Evolutionary conservation across 2,888 invertebrate genomes (phyloP).

Genomic region (Neoaliturus tenellus): DNA sequence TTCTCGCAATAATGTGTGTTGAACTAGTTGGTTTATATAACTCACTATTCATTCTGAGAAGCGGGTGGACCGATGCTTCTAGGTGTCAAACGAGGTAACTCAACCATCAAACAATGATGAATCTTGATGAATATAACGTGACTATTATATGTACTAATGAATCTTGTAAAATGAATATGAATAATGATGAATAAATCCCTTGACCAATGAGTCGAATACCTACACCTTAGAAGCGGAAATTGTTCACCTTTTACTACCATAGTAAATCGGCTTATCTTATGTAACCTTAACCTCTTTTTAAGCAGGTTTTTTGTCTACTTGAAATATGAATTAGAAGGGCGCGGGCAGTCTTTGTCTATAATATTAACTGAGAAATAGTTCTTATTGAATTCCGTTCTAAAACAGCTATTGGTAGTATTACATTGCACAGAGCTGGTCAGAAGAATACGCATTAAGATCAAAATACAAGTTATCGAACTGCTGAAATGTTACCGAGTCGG

Average conservation of each 20-base stretch:
- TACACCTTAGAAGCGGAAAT: constrained; percentile 41
- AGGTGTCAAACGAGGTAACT: constrained; percentile 40
- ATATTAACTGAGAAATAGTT: too few species aligned
- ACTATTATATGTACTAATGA: not conserved
- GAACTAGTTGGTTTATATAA: not conserved
- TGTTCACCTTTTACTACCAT: constrained; percentile 49
- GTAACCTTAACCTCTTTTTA: too few species aligned
- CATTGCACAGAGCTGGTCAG: too few species aligned
- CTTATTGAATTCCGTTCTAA: too few species aligned
- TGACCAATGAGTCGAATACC: not conserved
- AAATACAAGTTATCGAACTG: too few species aligned
- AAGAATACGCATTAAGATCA: too few species aligned
- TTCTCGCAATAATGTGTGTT: not conserved
- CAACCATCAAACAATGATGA: not conserved
- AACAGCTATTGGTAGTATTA: too few species aligned
- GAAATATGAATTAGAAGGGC: too few species aligned
- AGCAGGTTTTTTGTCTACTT: too few species aligned
- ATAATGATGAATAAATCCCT: not conserved
- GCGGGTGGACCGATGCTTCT: constrained; percentile 42
- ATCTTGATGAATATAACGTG: not conserved
- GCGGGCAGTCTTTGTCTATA: too few species aligned
- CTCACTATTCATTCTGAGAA: not conserved
- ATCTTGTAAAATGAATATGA: not conserved
- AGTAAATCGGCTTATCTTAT: too few species aligned
- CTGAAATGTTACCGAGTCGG: too few species aligned